Conservation (phyloP, 1,140 invertebrate species). For the Portunus trituberculatus region DNA sequence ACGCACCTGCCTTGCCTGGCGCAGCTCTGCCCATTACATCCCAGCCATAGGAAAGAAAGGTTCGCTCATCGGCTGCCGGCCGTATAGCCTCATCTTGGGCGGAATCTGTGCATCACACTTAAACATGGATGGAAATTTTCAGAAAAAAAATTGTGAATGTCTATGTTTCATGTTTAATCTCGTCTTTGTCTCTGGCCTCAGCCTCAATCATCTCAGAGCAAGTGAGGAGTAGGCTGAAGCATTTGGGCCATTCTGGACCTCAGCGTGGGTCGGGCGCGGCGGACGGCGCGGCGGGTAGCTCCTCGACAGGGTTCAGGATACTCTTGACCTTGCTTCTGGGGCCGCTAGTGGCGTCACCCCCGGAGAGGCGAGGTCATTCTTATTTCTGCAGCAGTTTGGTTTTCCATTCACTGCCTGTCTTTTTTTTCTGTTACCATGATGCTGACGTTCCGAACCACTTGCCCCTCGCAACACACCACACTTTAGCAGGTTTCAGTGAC, state of each 20-base stretch:
- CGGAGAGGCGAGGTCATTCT: conserved; percentile 32
- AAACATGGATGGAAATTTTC: neutral
- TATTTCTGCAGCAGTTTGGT: too few species aligned
- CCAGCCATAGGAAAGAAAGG: neutral
- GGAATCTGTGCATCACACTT: neutral
- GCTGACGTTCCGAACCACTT: too few species aligned
- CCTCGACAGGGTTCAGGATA: neutral
- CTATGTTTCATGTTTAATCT: neutral
- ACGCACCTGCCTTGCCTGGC: conserved; percentile 23
- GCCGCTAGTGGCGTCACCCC: neutral
- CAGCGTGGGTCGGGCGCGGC: too few species aligned
- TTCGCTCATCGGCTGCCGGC: conserved; percentile 46
- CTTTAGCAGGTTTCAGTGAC: too few species aligned
- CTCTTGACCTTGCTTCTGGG: neutral
- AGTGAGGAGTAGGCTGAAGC: neutral
- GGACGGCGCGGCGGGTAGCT: neutral
- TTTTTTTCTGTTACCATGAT: too few species aligned
- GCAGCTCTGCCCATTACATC: conserved; percentile 44
- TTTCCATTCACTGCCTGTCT: too few species aligned
- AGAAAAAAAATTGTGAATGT: neutral
- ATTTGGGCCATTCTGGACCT: neutral
- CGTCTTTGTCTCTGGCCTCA: neutral
- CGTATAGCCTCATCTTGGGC: conserved; percentile 41
- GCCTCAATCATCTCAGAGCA: neutral
- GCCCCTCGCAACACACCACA: too few species aligned